A percentile compares a stretch with the other conserved stretches of the same genome.
These are phyloP conservation scores for Pteronura brasiliensis DNA, from an alignment of 2,113 vertebrate species.

Conservation along the genomic window DNA sequence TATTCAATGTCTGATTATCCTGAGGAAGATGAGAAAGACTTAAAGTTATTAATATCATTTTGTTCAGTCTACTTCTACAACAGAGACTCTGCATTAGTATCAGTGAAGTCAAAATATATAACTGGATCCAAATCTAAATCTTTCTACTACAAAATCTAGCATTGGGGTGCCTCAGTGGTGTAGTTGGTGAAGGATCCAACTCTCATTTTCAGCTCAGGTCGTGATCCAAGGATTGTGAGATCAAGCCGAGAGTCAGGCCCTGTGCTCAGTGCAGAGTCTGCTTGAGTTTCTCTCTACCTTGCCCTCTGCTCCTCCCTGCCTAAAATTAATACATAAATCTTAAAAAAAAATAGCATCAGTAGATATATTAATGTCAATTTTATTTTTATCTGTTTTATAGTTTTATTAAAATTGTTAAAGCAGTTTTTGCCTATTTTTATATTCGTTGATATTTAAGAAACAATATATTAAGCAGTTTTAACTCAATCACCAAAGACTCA, in stretches of 20 bases:
- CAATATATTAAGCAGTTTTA: constrained; percentile 15
- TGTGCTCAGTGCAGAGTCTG: background rate
- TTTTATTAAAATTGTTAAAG: background rate
- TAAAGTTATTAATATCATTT: background rate
- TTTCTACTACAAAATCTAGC: constrained; percentile 16
- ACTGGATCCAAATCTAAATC: background rate
- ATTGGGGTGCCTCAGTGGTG: background rate
- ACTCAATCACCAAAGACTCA: background rate
- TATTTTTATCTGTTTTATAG: background rate
- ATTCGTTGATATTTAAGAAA: background rate
- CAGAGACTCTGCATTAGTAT: background rate
- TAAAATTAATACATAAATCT: background rate
- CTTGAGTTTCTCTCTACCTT: background rate
- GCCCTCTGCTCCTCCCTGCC: background rate
- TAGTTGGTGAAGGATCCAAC: background rate
- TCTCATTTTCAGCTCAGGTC: background rate
- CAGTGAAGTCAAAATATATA: background rate
- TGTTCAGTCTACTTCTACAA: background rate
- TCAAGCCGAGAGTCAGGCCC: background rate
- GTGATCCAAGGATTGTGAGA: background rate
- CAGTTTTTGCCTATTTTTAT: background rate
- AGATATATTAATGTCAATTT: background rate
- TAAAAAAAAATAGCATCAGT: background rate
- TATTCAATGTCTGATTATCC: background rate
- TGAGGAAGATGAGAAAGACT: background rate